Evolutionary conservation across 2,888 invertebrate genomes (phyloP), one percentile per base, ranked within the genome.

Genomic region (Pheosia tremula): DNA sequence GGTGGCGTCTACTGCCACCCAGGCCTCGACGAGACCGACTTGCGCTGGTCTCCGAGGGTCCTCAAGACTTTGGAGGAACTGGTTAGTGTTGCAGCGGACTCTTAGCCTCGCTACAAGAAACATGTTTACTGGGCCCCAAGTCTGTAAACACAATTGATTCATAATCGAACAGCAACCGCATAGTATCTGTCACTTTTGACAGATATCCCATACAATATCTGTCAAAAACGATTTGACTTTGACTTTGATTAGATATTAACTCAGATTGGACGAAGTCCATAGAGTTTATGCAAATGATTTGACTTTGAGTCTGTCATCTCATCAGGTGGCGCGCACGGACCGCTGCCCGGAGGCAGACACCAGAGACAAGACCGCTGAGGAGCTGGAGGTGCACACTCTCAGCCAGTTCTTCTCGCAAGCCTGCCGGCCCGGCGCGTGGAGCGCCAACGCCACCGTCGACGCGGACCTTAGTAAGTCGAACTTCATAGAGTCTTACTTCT

Each of bases 351-450:
- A 82, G 0, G 63, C 64, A 0, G 67, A 80, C 2, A 72, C 76
- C 0, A 67, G 68, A 0, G 75, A 76, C 13, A 86, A 83, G 64
- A 93, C 95, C 0, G 86, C 94, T 8, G 92, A 94, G 0, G 95
- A 96, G 80, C 82, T 96, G 71, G 96, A 97, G 68, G 91, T 96
- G 37, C 90, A 94, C 53, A 94, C 95, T 3, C 89, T 97, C 0
- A 92, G 90, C 57, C 78, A 84, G 0, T 96, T 96, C 91, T 97
- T 97, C 90, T 93, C 94, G 0, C 88, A 92, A 0, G 96, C 95
- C 65, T 97, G 97, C 86, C 94, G 97, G 57, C 97, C 97, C 5
- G 97, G 97, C 0, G 80, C 87, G 0, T 97, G 96, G 96, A 94
- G 95, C 4, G 77, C 90, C 36, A 95, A 96, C 67, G 67, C 74